phyloP scores from a whole-genome alignment of 2,113 vertebrate species.

The Polypterus senegalus region DNA sequence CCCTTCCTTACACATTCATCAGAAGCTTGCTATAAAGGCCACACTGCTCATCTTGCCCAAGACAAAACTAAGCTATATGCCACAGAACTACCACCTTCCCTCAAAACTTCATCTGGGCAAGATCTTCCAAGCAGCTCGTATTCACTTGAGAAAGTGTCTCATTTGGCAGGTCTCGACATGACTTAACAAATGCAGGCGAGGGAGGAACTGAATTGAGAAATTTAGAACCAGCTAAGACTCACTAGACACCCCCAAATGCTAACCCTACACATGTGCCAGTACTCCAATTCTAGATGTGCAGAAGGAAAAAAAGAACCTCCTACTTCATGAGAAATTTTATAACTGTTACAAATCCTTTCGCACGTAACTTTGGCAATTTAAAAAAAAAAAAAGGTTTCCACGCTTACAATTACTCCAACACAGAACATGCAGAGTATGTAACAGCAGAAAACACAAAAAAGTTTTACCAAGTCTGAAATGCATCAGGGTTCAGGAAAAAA shows the following conservation, averaged over 20 bases:
- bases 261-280: constrained; percentile 86
- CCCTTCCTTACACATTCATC: constrained; percentile 74
- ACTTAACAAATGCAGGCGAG: constrained; percentile 92
- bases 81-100: constrained; percentile 40
- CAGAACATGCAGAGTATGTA: constrained; percentile 82
- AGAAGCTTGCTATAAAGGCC: constrained; percentile 86
- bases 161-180: constrained; percentile 99
- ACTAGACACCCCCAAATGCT: constrained; percentile 49
- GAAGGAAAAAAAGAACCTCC: constrained; percentile 33
- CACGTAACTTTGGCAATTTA: constrained; percentile 57
- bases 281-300: constrained; percentile 87
- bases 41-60: constrained; percentile 98
- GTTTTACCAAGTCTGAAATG: constrained; percentile 40
- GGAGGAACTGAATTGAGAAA: constrained; percentile 81
- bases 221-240: constrained; percentile 29
- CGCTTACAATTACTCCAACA: constrained; percentile 54
- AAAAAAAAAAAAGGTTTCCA: neutral
- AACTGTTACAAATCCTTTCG: constrained; percentile 31
- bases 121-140: constrained; percentile 95
- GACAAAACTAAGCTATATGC: constrained; percentile 34
- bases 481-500: constrained; percentile 77
- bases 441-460: constrained; percentile 49
- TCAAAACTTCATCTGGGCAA: constrained; percentile 92
- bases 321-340: no score
- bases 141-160: constrained; percentile 92